These are phyloP conservation scores for Limenitis camilla DNA, from an alignment of 2,888 invertebrate species.

Conservation along the genomic window DNA sequence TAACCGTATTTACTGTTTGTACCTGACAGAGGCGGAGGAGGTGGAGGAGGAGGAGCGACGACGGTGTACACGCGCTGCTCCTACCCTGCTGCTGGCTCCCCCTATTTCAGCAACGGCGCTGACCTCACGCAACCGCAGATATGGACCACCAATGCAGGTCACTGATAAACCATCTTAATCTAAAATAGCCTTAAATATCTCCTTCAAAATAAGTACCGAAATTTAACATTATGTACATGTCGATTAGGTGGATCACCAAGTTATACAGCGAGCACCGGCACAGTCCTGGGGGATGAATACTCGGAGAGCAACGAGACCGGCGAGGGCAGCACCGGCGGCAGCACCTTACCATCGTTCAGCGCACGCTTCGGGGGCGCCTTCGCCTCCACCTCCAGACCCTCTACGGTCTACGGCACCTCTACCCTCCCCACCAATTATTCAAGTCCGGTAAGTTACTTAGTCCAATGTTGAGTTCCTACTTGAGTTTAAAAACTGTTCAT, in stretches of 20 bases:
- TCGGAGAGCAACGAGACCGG: constrained; percentile 32
- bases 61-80: constrained; percentile 49
- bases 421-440: constrained; percentile 42
- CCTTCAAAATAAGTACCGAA: no score
- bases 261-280: constrained; percentile 36
- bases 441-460: constrained; percentile 41
- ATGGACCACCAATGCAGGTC: constrained; percentile 53
- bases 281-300: constrained; percentile 29
- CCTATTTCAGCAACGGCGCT: constrained; percentile 49
- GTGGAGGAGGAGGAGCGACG: constrained; percentile 35
- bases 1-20: no score
- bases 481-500: no score
- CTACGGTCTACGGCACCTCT: constrained; percentile 45
- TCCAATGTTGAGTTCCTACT: no score
- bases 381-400: constrained; percentile 44
- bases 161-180: not conserved
- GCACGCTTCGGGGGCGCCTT: constrained; percentile 68
- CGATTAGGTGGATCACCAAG: constrained; percentile 48
- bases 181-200: not conserved
- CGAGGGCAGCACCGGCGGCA: constrained; percentile 39
- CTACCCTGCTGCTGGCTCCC: constrained; percentile 42
- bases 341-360: constrained; percentile 72
- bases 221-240: not conserved
- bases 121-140: constrained; percentile 46
- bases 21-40: constrained; percentile 26